Percentiles rank a stretch among this genome's conserved stretches.
Conservation (phyloP, 2,888 invertebrate species). For the Melangyna quadrimaculata region DNA sequence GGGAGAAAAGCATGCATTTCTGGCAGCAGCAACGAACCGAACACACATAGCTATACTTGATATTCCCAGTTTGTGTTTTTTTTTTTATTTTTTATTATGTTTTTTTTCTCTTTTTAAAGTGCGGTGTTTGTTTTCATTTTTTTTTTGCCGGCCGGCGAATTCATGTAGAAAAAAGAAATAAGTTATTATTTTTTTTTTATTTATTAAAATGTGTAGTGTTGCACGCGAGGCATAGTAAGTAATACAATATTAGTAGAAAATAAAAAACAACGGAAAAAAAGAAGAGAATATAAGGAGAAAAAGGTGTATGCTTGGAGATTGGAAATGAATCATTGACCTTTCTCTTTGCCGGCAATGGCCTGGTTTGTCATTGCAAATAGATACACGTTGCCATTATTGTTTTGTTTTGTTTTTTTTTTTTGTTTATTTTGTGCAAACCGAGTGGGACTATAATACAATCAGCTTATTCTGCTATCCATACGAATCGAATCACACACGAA, state of each 20-base stretch:
- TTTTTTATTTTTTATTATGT: not conserved
- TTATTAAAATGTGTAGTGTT: constrained; percentile 31
- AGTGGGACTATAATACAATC: constrained; percentile 4
- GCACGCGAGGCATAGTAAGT: constrained; percentile 66
- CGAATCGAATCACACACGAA: not conserved
- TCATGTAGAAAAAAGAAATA: constrained; percentile 38
- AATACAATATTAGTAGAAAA: constrained; percentile 18
- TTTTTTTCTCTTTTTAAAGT: not conserved
- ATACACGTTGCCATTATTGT: constrained; percentile 25
- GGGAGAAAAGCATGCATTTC: constrained; percentile 38
- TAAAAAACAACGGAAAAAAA: not conserved
- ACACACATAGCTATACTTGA: constrained; percentile 32
- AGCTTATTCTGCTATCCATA: not conserved
- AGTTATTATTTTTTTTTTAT: constrained; percentile 5
- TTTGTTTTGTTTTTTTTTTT: no score
- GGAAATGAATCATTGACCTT: constrained; percentile 65
- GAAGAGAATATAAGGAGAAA: constrained; percentile 35
- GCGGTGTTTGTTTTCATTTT: constrained; percentile 45
- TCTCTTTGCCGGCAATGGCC: constrained; percentile 27
- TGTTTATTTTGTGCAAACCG: no score
- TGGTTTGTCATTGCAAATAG: constrained; percentile 23
- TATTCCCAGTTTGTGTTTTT: constrained; percentile 46
- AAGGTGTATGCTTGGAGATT: constrained; percentile 31
- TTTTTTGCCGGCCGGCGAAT: constrained; percentile 62
- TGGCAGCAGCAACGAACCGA: not conserved